Evolutionary conservation across 2,113 vertebrate genomes (phyloP), one percentile per base, ranked within the genome.

Genomic region (Archilochus colubris): DNA sequence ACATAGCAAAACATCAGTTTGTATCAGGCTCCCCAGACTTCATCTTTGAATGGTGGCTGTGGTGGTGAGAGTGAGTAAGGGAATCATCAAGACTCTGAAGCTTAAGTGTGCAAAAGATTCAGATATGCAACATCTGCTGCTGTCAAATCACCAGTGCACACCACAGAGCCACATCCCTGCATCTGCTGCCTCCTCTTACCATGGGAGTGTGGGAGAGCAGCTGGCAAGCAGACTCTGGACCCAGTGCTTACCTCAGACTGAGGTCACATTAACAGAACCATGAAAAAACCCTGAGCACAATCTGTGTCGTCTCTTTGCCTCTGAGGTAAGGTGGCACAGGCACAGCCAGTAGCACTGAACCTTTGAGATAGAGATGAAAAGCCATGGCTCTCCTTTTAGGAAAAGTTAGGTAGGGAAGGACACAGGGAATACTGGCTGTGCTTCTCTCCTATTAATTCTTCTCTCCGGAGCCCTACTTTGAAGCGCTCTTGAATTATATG

Each of bases 401-500:
- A 76, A 91, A 62, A 91, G n/a, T 10, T 27, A 69, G 53, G 44
- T 5, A 86, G 69, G n/a, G 69, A 94, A 89, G 62, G 66, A 69
- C 40, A 69, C 18, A 10, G 38, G 14, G 54, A 83, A 31, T 18
- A 64, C 55, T 38, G 43, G 66, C 51, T 79, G 50, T 22, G 48
- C 75, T 82, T 89, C 69, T 91, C 50, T 86, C 76, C 58, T 59
- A 13, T 55, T 94, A 54, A 61, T 89, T 62, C 31, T 82, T 86
- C 67, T 91, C 90, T 77, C 81, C 88, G 51, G 57, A 96, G 82
- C 92, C 53, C 38, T 85, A 1, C 87, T 97, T 96, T 80, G 88
- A 97, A 95, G 88, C 3, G 10, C 80, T 96, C 93, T 97, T 97
- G 88, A 96, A 97, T 97, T 97, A 96, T 88, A 89, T 3, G 70